phyloP scores from a whole-genome alignment of 2,797 vertebrate species.

The Artibeus lituratus region DNA sequence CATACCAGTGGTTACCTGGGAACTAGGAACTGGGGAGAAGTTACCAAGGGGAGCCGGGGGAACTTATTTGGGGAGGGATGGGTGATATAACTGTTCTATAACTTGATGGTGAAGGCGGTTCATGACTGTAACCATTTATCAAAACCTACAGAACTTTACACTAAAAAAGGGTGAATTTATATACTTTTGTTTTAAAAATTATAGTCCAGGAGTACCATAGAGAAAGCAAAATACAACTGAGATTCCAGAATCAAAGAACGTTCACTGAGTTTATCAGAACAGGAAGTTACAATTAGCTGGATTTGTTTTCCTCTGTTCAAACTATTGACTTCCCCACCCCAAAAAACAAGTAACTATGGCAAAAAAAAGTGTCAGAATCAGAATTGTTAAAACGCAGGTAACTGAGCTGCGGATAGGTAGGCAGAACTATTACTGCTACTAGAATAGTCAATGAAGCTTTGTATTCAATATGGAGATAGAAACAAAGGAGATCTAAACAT shows the following conservation, averaged over 20 bases:
- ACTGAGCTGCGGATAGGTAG: neutral
- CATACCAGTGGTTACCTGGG: neutral
- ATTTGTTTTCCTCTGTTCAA: neutral
- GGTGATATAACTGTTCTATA: neutral
- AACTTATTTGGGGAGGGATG: neutral
- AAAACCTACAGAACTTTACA: neutral
- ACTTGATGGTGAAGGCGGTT: neutral
- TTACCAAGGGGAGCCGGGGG: neutral
- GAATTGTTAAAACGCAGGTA: neutral
- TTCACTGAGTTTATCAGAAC: neutral
- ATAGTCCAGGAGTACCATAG: neutral
- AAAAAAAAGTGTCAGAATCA: neutral
- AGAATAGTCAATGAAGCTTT: neutral
- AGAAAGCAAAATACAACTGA: neutral
- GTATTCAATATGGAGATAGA: neutral
- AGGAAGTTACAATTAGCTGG: neutral
- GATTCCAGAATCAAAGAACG: neutral
- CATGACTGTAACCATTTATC: neutral
- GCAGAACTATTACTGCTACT: neutral
- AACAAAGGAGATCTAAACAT: neutral
- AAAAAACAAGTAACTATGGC: neutral
- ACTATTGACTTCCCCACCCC: neutral
- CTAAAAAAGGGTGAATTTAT: neutral
- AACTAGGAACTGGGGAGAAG: neutral
- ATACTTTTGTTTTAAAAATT: neutral